Evolutionary conservation across 64 coral and sea anemone species (phyloP).

Genomic region (Anthopleura sola): DNA sequence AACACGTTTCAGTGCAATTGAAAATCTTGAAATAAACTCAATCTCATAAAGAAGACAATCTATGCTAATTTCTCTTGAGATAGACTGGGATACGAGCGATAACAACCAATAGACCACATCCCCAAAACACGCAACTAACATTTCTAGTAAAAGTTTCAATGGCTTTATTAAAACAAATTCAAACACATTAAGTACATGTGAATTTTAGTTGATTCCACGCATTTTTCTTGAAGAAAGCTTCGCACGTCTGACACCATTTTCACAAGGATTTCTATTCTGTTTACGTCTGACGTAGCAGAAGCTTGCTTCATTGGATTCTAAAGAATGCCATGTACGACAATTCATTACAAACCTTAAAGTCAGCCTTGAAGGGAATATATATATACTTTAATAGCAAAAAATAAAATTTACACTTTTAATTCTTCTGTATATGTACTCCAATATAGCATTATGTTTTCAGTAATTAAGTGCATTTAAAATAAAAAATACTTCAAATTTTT

Average conservation of each 20-base stretch:
- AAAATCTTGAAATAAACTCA: slow-evolving; percentile 3
- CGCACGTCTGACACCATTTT: background rate
- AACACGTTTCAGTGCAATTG: background rate
- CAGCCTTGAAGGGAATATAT: slow-evolving; percentile 43
- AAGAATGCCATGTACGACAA: background rate
- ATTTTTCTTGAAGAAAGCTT: slow-evolving; percentile 6
- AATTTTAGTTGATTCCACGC: background rate
- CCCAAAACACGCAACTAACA: background rate
- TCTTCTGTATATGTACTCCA: slow-evolving; percentile 80
- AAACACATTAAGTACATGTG: slow-evolving; percentile 3
- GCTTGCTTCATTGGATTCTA: background rate
- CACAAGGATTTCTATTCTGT: background rate
- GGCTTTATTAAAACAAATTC: slow-evolving; percentile 25
- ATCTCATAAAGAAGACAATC: background rate
- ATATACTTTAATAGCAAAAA: slow-evolving; percentile 99
- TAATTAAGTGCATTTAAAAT: slow-evolving; percentile 86
- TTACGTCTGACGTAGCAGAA: background rate
- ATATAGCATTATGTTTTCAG: slow-evolving; percentile 92
- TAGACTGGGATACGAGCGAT: slow-evolving; percentile 2
- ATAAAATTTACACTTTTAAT: slow-evolving; percentile 98
- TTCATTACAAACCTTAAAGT: slow-evolving; percentile 35
- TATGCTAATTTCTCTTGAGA: slow-evolving; percentile 11
- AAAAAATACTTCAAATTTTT: slow-evolving; percentile 99
- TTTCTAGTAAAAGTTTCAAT: slow-evolving; percentile 1
- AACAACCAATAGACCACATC: slow-evolving; percentile 13